phyloP scores from a whole-genome alignment of 2,888 invertebrate species.

The Agrotis puta region DNA sequence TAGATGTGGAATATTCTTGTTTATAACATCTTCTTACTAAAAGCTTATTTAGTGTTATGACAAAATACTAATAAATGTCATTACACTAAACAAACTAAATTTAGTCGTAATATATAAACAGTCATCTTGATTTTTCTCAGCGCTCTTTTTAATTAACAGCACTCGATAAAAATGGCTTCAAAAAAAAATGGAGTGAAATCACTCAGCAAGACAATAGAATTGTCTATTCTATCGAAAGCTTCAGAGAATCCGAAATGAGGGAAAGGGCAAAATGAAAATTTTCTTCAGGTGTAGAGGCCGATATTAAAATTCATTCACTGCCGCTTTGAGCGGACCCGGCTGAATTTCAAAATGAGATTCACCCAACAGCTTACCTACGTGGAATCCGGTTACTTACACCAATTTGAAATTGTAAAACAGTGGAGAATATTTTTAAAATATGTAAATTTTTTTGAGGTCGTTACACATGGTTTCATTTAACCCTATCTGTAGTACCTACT shows the following conservation, averaged over 20 bases:
- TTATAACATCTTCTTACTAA: too few relatives aligned
- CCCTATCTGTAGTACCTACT: too few relatives aligned
- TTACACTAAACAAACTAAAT: too few relatives aligned
- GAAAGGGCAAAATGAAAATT: conserved; percentile 53
- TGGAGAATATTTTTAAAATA: conserved; percentile 21
- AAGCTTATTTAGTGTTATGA: too few relatives aligned
- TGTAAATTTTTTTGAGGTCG: conserved; percentile 16
- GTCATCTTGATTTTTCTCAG: neutral
- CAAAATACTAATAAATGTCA: too few relatives aligned
- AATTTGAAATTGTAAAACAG: conserved; percentile 56
- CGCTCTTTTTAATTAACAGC: conserved; percentile 7
- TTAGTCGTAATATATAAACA: too few relatives aligned
- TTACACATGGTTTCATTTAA: conserved; percentile 1
- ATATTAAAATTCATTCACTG: conserved; percentile 74
- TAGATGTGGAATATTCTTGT: too few relatives aligned
- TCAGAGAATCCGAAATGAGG: conserved; percentile 51
- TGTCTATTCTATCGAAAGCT: conserved; percentile 35
- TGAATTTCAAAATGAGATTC: conserved; percentile 73
- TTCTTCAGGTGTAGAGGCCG: conserved; percentile 54
- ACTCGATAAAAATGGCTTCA: conserved; percentile 11
- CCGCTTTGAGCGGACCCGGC: conserved; percentile 62
- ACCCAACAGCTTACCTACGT: conserved; percentile 43
- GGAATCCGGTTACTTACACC: conserved; percentile 42
- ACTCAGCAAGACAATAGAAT: conserved; percentile 42
- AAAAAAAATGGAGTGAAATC: conserved; percentile 42